Base-by-base conservation (phyloP, 1,140 invertebrate genomes). In the Panulirus ornatus region DNA sequence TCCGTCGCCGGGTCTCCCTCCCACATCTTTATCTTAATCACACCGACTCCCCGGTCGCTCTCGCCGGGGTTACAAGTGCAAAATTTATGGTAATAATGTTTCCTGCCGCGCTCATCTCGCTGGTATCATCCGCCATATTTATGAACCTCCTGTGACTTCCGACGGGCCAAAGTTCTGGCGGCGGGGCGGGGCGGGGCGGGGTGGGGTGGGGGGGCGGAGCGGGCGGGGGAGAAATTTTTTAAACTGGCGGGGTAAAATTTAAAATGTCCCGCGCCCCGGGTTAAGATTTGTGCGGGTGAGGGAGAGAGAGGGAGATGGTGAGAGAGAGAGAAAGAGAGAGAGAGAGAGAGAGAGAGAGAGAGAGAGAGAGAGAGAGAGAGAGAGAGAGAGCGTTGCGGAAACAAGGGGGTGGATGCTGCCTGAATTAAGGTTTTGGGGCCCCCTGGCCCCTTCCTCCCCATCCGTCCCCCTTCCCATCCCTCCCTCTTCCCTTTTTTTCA, bases 11-110 rank as follows among this genome's bases (percentile, higher is more conserved):
- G 42, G 78, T 84, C 66, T 82, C 54, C 87, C 87, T 66, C 66
- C 87, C 78, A 58, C 87, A 81, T 73, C 88, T 90, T 90, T 90
- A 90, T 90, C 88, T 90, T 90, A 90, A 90, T 90, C 88, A 90
- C 88, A 63, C 70, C 44, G 88, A 82, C 88, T 84, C 82, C 88
- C 88, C 81, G 58, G 88, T 90, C 88, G 88, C 58, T 71, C 88
- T 81, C 75, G 70, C 81, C 81, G 70, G 86, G 88, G 82, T 84
- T 90, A 90, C 79, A 90, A 90, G 88, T 90, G 88, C 88, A 90
- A 90, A 90, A 90, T 90, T 90, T 90, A 90, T 90, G 88, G 82
- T 90, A 90, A 90, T 90, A 90, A 90, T 90, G 88, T 90, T 84
- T 90, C 88, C 88, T 84, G 81, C 81, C 73, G 88, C 81, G 88